phyloP scores from a whole-genome alignment of 2,888 invertebrate species.

The Malthinus seriepunctatus region DNA sequence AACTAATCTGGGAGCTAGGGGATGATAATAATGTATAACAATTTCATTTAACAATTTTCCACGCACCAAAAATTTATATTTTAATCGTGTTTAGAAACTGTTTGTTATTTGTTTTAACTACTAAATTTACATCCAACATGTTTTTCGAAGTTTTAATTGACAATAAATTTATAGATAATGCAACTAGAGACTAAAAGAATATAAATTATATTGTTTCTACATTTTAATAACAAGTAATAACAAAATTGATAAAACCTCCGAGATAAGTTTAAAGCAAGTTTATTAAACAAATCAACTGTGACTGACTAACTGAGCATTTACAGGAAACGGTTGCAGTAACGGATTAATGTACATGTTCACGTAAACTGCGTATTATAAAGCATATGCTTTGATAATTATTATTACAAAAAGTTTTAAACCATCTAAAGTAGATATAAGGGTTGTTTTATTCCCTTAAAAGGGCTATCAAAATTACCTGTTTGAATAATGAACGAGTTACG shows the following conservation, averaged over 20 bases:
- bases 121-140: constrained; percentile 1
- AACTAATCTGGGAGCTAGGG: too few species aligned
- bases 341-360: constrained; percentile 5
- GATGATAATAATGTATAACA: too few species aligned
- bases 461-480: too few species aligned
- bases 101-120: constrained; percentile 1
- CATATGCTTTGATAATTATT: too few species aligned
- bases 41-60: too few species aligned
- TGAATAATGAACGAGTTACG: too few species aligned
- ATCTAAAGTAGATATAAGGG: too few species aligned
- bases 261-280: constrained; percentile 1
- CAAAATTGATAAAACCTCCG: neutral
- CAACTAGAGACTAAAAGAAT: too few species aligned
- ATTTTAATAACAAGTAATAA: neutral
- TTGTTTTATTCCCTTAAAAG: too few species aligned
- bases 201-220: neutral
- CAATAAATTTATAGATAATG: constrained; percentile 3
- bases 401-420: too few species aligned
- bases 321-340: constrained; percentile 5
- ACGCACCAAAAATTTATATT: neutral
- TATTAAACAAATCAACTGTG: constrained; percentile 1
- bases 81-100: neutral
- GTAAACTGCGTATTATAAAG: too few species aligned
- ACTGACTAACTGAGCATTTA: neutral
- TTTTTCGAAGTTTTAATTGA: neutral